Evolutionary conservation across 2,113 vertebrate species (phyloP), one percentile per base, ranked within the genome.

Genomic region (Glaucidium brasilianum): DNA sequence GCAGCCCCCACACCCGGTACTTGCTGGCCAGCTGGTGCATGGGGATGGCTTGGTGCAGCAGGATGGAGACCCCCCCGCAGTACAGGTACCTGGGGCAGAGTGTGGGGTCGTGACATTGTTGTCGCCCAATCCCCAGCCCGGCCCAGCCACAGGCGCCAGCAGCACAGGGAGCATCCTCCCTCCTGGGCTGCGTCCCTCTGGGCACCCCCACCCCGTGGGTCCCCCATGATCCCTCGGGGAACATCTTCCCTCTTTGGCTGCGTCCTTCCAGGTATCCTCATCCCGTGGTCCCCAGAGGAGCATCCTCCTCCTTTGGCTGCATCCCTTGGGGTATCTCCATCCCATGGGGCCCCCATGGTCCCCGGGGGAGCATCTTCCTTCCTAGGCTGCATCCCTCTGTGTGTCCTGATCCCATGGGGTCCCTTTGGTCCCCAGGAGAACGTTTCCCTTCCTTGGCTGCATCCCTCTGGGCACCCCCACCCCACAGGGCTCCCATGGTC

Each of bases 11-110:
- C 50, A 99, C 98, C 1, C 98, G 96, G 88, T 99, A 99, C 89
- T 99, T 99, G 84, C 98, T 98, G 96, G 99, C 99, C 96, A 99
- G 96, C 81, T 98, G 98, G 94, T 99, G 99, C 63, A 99, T 88
- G 20, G 99, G 98, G 29, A 98, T 98, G 93, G 99, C 99, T 90
- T 99, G 99, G 34, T 98, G 98, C 97, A 99, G 97, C 85, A 98
- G 98, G 89, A 99, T 85, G 8, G 98, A 98, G 41, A 99, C 96
- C 58, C 99, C 99, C 0, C 99, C 99, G 7, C 99, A 99, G 93
- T 99, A 99, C 88, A 99, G 97, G 96, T 99, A 99, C 98, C 99
- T 99, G 97, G 75, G 77, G 55, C 32, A 29, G 39, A 87, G 85
- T 0, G 1, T 0, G 2, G 11, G 25, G 6, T 0, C 7, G 45